Evolutionary conservation across 2,797 vertebrate genomes (phyloP), one percentile per base, ranked within the genome.

Genomic region (Melanotaenia parkinsoni): DNA sequence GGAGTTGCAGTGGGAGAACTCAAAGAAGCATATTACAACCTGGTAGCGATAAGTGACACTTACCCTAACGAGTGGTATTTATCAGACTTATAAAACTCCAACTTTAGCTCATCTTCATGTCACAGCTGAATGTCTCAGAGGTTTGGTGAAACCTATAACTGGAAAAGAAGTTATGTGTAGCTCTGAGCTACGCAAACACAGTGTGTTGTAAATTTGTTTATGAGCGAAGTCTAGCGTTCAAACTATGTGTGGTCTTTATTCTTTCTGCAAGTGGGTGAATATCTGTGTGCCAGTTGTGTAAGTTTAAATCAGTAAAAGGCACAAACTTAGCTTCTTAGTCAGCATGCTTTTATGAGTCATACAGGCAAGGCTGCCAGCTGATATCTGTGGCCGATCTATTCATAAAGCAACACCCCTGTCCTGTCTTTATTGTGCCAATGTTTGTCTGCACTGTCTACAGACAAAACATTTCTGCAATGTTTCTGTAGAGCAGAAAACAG

Each of bases 41-140:
- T 75, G 47, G 70, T 50, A 58, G 60, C 51, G 35, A 82, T 76
- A 89, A 82, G 58, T 85, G 75, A 69, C 84, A 79, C 83, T 70
- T 77, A 84, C 60, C 38, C 77, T 70, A 82, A 59, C 58, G 28
- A 82, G 51, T 45, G 77, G 58, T 72, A 71, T 82, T 86, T 81
- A 72, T 83, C 58, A 72, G 45, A 62, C 30, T 33, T 53, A 62
- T 81, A 82, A 77, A 86, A 83, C 3, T 58, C 32, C 74, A 76
- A 20, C 20, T 86, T 80, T 67, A 79, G 77, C 71, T 77, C 63
- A 69, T 80, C 53, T 10, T 79, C 57, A 70, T 35, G 61, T 85
- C 67, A 45, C 70, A 58, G 47, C 54, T 57, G 61, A 62, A 68
- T 79, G 69, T 77, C 73, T 33, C 70, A 45, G 74, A 71, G 54